Conservation (phyloP, 1,140 invertebrate species). For the Elysia chlorotica region DNA sequence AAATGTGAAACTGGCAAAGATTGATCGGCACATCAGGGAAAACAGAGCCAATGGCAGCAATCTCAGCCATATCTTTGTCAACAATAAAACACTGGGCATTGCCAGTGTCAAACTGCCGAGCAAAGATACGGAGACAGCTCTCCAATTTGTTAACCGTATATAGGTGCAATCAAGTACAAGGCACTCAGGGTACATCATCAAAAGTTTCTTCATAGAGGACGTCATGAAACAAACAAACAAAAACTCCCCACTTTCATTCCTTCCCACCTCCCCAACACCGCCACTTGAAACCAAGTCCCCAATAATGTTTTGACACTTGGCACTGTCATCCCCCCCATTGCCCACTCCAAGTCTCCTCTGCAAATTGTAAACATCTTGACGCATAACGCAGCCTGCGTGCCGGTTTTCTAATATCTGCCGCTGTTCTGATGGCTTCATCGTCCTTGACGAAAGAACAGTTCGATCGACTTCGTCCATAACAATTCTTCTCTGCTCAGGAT, state of each 20-base stretch:
- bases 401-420: not conserved
- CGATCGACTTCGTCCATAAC: not conserved
- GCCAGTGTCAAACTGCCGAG: not conserved
- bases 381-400: not conserved
- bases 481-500: not conserved
- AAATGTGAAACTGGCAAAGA: constrained; percentile 1
- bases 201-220: not conserved
- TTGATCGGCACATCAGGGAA: not conserved
- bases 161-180: not conserved
- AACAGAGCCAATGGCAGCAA: not conserved
- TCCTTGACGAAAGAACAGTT: not conserved
- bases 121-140: not conserved
- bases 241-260: not conserved
- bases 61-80: constrained; percentile 1
- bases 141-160: not conserved
- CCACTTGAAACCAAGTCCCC: not conserved
- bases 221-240: not conserved
- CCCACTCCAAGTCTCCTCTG: not conserved
- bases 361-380: not conserved
- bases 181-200: not conserved
- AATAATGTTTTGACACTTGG: not conserved
- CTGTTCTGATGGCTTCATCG: not conserved
- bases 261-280: not conserved
- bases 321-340: not conserved
- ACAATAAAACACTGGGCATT: not conserved